Base-by-base conservation (phyloP, 2,797 vertebrate species). In the Hyperoplus lanceolatus region DNA sequence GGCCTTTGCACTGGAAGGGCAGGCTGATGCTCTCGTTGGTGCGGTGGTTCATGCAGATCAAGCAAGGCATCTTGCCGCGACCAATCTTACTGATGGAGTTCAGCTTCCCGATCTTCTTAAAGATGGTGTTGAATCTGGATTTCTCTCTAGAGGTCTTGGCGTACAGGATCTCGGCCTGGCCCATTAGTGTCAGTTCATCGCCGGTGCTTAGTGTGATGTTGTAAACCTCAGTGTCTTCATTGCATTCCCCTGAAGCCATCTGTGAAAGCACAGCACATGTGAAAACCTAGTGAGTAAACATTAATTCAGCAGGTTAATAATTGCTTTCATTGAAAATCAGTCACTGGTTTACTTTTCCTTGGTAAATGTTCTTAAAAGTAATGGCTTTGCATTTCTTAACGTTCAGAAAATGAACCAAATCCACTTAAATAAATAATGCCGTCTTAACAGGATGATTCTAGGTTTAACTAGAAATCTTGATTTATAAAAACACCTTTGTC, bases 31-130 rank as follows among this genome's bases (percentile, higher is more conserved):
- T 99, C 91, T 99, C 98, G 0, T 99, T 99, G 93, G 98, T 99
- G 92, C 98, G 96, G 89, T 99, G 98, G 88, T 99, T 99, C 98
- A 99, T 99, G 93, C 98, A 99, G 78, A 99, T 99, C 79, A 99
- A 94, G 83, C 98, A 99, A 0, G 98, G 98, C 98, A 99, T 99
- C 94, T 99, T 99, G 69, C 98, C 96, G 55, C 97, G 96, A 1
- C 97, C 97, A 0, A 99, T 94, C 85, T 96, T 98, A 89, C 97
- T 96, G 86, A 99, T 97, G 7, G 98, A 99, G 87, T 99, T 98
- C 2, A 99, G 96, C 84, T 98, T 99, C 54, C 98, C 98, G 0
- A 99, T 99, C 92, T 97, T 99, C 90, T 97, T 99, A 83, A 99
- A 99, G 84, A 99, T 98, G 0, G 97, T 99, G 92, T 99, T 99